phyloP scores from a whole-genome alignment of 2,113 vertebrate species.

The Xenopus laevis region DNA sequence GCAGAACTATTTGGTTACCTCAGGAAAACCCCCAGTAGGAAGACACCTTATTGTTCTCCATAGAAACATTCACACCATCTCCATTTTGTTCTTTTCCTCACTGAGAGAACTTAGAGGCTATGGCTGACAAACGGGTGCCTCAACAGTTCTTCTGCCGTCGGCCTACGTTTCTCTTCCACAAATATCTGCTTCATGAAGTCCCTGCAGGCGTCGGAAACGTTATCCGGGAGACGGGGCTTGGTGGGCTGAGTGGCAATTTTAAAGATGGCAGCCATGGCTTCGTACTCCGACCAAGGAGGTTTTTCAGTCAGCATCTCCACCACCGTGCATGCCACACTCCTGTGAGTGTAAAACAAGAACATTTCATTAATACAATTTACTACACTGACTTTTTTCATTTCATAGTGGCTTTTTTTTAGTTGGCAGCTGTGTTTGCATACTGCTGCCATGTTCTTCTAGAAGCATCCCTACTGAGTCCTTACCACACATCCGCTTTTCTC shows the following conservation, averaged over 20 bases:
- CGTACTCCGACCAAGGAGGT: constrained; percentile 85
- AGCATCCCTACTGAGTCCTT: constrained; percentile 47
- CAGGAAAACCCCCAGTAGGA: too few relatives aligned
- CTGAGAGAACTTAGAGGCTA: constrained; percentile 63
- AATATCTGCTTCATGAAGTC: constrained; percentile 85
- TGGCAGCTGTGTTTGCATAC: not conserved
- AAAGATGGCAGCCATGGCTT: constrained; percentile 90
- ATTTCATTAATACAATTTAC: too few relatives aligned
- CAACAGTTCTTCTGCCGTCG: constrained; percentile 79
- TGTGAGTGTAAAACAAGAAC: constrained; percentile 39
- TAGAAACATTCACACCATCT: too few relatives aligned
- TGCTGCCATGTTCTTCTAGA: too few relatives aligned
- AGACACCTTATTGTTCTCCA: too few relatives aligned
- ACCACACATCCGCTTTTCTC: constrained; percentile 90
- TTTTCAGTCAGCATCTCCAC: constrained; percentile 92
- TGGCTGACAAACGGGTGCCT: constrained; percentile 77
- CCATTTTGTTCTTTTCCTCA: not conserved
- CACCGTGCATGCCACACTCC: constrained; percentile 87
- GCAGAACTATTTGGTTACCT: too few relatives aligned
- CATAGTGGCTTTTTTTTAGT: not conserved
- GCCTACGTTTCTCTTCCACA: constrained; percentile 84
- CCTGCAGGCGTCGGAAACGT: constrained; percentile 74
- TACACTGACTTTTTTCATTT: not conserved
- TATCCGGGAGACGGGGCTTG: constrained; percentile 77
- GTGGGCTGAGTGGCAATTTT: constrained; percentile 90